Evolutionary conservation across 2,113 vertebrate genomes (phyloP).

Genomic region (Nymphicus hollandicus): DNA sequence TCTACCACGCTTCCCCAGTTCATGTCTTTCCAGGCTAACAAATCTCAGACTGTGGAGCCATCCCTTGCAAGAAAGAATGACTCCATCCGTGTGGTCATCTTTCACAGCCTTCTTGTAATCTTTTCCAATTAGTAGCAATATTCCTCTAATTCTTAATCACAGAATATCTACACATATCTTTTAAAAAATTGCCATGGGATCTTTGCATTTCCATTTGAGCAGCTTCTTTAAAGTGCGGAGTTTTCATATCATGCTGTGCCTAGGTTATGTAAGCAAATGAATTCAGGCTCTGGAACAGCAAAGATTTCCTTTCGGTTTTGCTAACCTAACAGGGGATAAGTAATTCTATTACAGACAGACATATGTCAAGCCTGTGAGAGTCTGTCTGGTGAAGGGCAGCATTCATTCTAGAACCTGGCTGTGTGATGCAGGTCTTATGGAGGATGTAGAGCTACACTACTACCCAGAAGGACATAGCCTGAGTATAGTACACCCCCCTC

Average conservation of each 20-base stretch:
- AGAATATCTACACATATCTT: not conserved
- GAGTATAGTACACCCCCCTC: rapidly evolving
- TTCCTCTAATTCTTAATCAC: not conserved
- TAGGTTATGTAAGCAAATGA: not conserved
- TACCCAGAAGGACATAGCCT: not conserved
- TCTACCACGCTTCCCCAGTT: not conserved
- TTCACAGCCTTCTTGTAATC: not conserved
- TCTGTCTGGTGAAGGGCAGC: not conserved
- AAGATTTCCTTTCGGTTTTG: not conserved
- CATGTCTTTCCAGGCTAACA: not conserved
- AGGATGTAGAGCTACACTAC: not conserved
- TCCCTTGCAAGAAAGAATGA: not conserved
- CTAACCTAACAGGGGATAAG: not conserved
- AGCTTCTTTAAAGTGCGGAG: not conserved
- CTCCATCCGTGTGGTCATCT: not conserved
- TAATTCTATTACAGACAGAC: not conserved
- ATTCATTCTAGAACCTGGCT: not conserved
- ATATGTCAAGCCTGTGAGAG: not conserved
- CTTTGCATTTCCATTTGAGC: not conserved
- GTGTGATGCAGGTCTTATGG: not conserved
- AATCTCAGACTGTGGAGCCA: not conserved
- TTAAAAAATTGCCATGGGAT: not conserved
- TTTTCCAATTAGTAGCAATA: not conserved
- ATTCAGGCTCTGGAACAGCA: not conserved
- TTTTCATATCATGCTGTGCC: not conserved